Base-by-base conservation (phyloP, 2,888 invertebrate genomes). In the Pristionchus arcanus region DNA sequence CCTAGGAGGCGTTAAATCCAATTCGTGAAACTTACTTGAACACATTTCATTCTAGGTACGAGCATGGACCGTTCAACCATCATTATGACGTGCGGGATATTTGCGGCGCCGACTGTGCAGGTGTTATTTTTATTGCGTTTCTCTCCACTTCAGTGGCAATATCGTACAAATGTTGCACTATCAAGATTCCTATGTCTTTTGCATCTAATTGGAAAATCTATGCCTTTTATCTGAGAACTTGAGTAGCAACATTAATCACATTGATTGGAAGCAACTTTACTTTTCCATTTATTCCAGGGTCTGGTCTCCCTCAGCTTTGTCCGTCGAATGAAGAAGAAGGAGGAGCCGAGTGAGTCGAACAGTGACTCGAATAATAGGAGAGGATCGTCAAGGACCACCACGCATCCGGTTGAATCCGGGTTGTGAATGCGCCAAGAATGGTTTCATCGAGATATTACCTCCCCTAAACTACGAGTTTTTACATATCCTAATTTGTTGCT, bases 11-110 rank as follows among this genome's bases (percentile, higher is more conserved):
- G 16, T 19, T 19, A 59, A 13, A 4, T 59, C 19, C 25, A 25
- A 59, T 21, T n/a, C n/a, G 59, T 59, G 59, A 25, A 59, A 59
- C 19, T 19, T n/a, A n/a, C n/a, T n/a, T n/a, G n/a, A n/a, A n/a
- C 55, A 55, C 55, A 9, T 3, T 42, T 42, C 42, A 59, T 59
- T 21, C 1, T 59, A 71, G 71, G 71, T 11, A 77, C 77, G 37
- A 77, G 77, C 42, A 77, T 77, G 77, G 77, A 77, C 25, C 37
- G 77, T 49, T 77, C 42, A 25, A 42, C 77, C 5, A 42, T 77
- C 42, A 77, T 77, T 13, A 77, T 77, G 77, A 77, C 77, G 2
- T 37, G 42, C 7, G 21, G 25, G 4, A 77, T 77, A 42, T 77
- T 77, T n/a, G 77, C 42, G 2, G 77, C 42, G n/a, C 77, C 77